Evolutionary conservation across 2,888 invertebrate genomes (phyloP).

Genomic region (Exocentrus adspersus): DNA sequence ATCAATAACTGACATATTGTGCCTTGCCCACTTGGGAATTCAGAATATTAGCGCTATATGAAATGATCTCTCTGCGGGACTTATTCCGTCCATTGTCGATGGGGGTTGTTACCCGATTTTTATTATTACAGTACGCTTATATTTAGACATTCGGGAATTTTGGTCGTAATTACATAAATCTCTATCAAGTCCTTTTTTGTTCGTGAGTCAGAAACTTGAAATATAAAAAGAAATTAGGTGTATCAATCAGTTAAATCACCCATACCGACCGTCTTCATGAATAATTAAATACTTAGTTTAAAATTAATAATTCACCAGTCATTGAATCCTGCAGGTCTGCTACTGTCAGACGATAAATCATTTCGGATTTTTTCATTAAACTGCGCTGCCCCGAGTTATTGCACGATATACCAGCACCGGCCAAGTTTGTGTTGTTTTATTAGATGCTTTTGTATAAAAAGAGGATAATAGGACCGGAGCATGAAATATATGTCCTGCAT

Average conservation of each 20-base stretch:
- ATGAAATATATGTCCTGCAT: constrained; percentile 6
- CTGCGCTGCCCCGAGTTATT: constrained; percentile 2
- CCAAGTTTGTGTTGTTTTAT: constrained; percentile 2
- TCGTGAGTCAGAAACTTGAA: too few relatives aligned
- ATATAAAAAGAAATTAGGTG: too few relatives aligned
- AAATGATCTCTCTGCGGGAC: neutral
- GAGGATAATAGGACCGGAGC: neutral
- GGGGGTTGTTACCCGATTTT: neutral
- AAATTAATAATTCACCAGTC: constrained; percentile 3
- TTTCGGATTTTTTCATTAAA: neutral
- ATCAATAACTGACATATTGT: neutral
- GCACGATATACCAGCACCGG: neutral
- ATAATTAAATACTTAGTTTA: neutral
- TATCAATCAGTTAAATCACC: too few relatives aligned
- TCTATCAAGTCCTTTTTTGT: too few relatives aligned
- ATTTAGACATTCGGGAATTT: too few relatives aligned
- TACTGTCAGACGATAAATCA: neutral
- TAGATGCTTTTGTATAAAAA: constrained; percentile 7
- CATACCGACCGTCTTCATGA: neutral
- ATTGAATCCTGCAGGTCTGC: neutral
- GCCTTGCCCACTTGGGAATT: neutral
- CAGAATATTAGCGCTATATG: neutral
- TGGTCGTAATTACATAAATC: too few relatives aligned
- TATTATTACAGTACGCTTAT: too few relatives aligned
- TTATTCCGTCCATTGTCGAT: neutral